Percentiles rank a stretch among this genome's conserved stretches.
Conservation (phyloP, 1,140 invertebrate species). For the Ooceraea biroi region DNA sequence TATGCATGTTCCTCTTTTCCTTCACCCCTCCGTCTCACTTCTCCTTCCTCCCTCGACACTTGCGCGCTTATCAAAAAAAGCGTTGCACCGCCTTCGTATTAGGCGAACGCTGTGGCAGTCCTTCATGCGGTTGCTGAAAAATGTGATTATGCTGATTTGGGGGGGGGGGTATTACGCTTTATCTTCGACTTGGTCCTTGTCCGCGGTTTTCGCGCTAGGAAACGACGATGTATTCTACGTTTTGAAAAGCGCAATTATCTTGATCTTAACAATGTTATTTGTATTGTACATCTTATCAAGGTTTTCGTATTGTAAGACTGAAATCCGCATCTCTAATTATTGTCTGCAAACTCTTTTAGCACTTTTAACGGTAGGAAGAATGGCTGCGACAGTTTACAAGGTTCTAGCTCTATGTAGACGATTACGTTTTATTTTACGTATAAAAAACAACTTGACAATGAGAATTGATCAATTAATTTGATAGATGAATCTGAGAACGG, state of each 20-base stretch:
- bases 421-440: too few species aligned
- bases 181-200: slow-evolving; percentile 1
- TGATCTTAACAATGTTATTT: slow-evolving; percentile 6
- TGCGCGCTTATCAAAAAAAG: slow-evolving; percentile 48
- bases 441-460: too few species aligned
- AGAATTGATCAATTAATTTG: too few species aligned
- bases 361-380: too few species aligned
- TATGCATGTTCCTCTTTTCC: slow-evolving; percentile 8
- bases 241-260: background rate
- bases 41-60: background rate
- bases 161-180: slow-evolving; percentile 3
- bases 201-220: background rate
- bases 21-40: background rate
- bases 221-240: background rate
- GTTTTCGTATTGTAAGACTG: background rate
- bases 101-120: slow-evolving; percentile 8
- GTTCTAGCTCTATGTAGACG: too few species aligned
- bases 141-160: slow-evolving; percentile 8
- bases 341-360: too few species aligned
- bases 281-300: background rate
- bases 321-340: background rate
- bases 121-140: slow-evolving; percentile 2
- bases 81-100: slow-evolving; percentile 47
- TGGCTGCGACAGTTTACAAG: too few species aligned
- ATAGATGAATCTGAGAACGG: too few species aligned